These are phyloP conservation scores for Anolis carolinensis DNA, from an alignment of 2,113 vertebrate genomes.

Conservation along the genomic window DNA sequence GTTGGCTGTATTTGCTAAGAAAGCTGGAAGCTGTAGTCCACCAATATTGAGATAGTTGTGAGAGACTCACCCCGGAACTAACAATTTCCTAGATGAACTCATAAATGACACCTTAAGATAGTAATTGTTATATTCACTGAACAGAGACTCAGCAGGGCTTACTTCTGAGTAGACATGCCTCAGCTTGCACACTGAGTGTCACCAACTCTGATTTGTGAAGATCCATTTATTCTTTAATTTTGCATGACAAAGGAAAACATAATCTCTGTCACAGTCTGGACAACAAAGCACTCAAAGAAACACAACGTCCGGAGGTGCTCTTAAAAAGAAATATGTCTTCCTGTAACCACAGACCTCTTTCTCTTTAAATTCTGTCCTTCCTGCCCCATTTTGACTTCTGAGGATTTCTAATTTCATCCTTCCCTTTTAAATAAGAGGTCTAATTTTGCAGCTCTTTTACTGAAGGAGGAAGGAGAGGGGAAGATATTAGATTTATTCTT, in stretches of 20 bases:
- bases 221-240: constrained; percentile 61
- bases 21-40: no score
- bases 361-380: constrained; percentile 36
- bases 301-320: constrained; percentile 64
- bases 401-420: constrained; percentile 45
- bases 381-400: constrained; percentile 34
- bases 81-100: no score
- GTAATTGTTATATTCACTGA: background rate
- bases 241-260: constrained; percentile 50
- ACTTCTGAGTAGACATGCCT: no score
- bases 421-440: constrained; percentile 27
- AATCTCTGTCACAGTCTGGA: constrained; percentile 28
- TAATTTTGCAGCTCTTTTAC: background rate
- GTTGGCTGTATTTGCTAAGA: no score
- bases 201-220: constrained; percentile 62
- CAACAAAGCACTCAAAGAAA: constrained; percentile 65
- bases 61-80: no score
- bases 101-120: background rate
- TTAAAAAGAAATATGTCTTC: constrained; percentile 64
- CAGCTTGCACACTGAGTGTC: constrained; percentile 55
- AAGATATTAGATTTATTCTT: background rate
- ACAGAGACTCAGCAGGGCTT: background rate
- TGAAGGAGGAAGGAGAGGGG: constrained; percentile 14
- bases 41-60: no score
- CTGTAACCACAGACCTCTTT: constrained; percentile 53